phyloP scores from a whole-genome alignment of 2,113 vertebrate species.

The Thymallus thymallus region DNA sequence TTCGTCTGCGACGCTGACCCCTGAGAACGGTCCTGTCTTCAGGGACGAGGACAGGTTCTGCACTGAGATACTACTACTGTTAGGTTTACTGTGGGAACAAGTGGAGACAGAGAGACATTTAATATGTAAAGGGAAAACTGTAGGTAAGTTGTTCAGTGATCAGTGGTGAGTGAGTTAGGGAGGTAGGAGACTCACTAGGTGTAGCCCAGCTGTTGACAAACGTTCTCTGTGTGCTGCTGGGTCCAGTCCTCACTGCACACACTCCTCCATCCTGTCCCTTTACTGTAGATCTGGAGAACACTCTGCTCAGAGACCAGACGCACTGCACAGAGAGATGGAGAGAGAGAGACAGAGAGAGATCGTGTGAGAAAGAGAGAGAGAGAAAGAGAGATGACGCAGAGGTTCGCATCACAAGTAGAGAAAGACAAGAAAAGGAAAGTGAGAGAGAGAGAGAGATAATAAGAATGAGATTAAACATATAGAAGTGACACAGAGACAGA shows the following conservation, averaged over 20 bases:
- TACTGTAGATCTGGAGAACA: conserved; percentile 80
- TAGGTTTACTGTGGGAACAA: conserved; percentile 47
- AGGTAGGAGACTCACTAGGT: conserved; percentile 65
- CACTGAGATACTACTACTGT: conserved; percentile 31
- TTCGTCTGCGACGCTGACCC: conserved; percentile 23
- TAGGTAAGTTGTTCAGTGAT: too few relatives aligned
- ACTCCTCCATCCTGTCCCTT: conserved; percentile 71
- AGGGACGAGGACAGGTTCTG: background rate
- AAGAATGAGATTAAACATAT: background rate
- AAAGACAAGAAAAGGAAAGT: too few relatives aligned
- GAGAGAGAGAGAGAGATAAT: background rate
- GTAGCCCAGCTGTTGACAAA: conserved; percentile 86
- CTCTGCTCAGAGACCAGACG: conserved; percentile 62
- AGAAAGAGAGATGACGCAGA: too few relatives aligned
- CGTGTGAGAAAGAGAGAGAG: too few relatives aligned
- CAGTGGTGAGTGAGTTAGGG: background rate
- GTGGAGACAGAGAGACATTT: background rate
- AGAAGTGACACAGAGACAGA: background rate
- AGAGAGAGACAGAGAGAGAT: background rate
- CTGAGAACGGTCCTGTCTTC: conserved; percentile 54
- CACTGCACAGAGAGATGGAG: conserved; percentile 50
- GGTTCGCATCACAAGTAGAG: too few relatives aligned
- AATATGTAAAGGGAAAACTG: too few relatives aligned
- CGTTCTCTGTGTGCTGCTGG: conserved; percentile 66
- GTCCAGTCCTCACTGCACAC: conserved; percentile 81